phyloP scores from a whole-genome alignment of 1,140 invertebrate species.

The Laupala kohalensis region DNA sequence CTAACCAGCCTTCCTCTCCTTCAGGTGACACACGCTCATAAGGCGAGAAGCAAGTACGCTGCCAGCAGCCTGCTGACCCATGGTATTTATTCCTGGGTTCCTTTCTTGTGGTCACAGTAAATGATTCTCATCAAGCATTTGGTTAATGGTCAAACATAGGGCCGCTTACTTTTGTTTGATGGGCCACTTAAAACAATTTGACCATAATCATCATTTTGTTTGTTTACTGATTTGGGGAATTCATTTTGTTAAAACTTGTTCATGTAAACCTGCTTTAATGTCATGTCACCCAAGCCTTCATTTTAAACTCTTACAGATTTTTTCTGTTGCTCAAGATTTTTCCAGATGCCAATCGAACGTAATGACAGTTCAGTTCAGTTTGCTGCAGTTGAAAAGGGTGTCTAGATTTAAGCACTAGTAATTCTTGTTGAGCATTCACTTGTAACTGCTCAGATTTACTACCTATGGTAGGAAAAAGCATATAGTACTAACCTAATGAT shows the following conservation, averaged over 20 bases:
- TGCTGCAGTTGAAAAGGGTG: constrained; percentile 15
- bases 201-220: constrained; percentile 17
- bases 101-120: constrained; percentile 18
- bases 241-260: constrained; percentile 5
- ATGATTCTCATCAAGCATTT: constrained; percentile 16
- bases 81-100: constrained; percentile 26
- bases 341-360: constrained; percentile 15
- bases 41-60: constrained; percentile 17
- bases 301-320: constrained; percentile 15
- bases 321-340: constrained; percentile 17
- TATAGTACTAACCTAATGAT: constrained; percentile 8
- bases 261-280: constrained; percentile 8
- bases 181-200: constrained; percentile 12
- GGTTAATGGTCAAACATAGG: constrained; percentile 15
- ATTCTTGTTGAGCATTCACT: background rate
- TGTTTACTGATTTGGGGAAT: constrained; percentile 13
- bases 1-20: constrained; percentile 24
- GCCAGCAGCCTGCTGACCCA: constrained; percentile 19
- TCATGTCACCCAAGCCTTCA: constrained; percentile 14
- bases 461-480: background rate
- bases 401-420: constrained; percentile 5
- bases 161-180: constrained; percentile 16
- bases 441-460: background rate
- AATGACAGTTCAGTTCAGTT: constrained; percentile 16
- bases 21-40: constrained; percentile 19